Base-by-base conservation (phyloP, 2,113 vertebrate species). In the Rynchops niger region DNA sequence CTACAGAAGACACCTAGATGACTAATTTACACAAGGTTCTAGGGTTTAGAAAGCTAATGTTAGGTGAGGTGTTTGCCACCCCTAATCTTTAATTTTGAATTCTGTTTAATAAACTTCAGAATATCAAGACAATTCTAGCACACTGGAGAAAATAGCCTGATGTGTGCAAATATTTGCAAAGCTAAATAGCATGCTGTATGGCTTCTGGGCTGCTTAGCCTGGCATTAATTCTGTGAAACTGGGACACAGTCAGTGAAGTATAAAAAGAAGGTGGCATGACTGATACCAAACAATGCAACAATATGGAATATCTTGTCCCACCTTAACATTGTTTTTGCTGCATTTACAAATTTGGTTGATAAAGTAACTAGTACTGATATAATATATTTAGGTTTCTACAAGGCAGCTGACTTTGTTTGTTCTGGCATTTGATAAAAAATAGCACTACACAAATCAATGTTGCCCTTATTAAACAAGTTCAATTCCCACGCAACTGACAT, bases 391-490 rank as follows among this genome's bases (percentile, higher is more conserved):
- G 20, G 11, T 76, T 76, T 94, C 62, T 86, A 43, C 80, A 72
- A 82, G 25, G 79, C 38, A 92, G 30, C 16, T 74, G 61, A 74
- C 43, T 58, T 92, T 47, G 78, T 62, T 85, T 45, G 79, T 63
- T 86, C 43, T 88, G 72, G 55, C 50, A 80, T 74, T 84, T 91
- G 59, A 86, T 86, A 86, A 94, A 94, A 88, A 83, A 65, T 16
- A 86, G 49, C 58, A 69, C n/a, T 63, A 79, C 36, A 86, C 42
- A 96, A 92, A 89, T 87, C 84, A 85, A 12, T 71, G 73, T 43
- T 78, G 55, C 69, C 36, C 25, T 91, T 88, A 85, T 56, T 90
- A 82, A 93, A 82, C 29, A 87, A 87, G 74, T 82, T 93, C 17
- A 81, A 82, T 84, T 82, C 52, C 76, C n/a, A 59, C 50, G 85